A percentile compares a stretch with the other conserved stretches of the same genome.
phyloP scores from a whole-genome alignment of 2,113 vertebrate species.

The Sphaerodactylus townsendi region DNA sequence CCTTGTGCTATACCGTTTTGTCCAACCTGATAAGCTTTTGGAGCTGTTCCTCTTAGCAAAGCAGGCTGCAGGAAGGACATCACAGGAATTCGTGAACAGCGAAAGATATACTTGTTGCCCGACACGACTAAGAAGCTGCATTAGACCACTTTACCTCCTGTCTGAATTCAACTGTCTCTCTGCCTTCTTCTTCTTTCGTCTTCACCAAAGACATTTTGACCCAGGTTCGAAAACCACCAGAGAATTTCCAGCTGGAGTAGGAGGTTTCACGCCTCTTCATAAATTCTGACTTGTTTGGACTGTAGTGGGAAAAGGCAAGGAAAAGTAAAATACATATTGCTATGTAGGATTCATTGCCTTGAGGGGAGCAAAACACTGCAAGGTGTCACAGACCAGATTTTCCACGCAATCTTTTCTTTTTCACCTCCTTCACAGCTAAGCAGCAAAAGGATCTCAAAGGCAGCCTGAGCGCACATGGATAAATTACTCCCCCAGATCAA shows the following conservation, averaged over 20 bases:
- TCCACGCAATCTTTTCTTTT: too few relatives aligned
- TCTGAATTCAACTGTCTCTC: conserved; percentile 88
- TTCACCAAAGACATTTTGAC: conserved; percentile 96
- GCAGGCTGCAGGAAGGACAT: not conserved
- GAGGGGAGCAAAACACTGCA: not conserved
- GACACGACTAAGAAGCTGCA: not conserved
- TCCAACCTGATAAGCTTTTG: not conserved
- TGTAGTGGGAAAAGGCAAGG: conserved; percentile 48
- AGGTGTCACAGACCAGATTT: not conserved
- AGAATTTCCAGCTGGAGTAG: conserved; percentile 97
- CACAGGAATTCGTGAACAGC: not conserved
- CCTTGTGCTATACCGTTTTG: not conserved
- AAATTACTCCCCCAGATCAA: too few relatives aligned
- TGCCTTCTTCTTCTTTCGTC: conserved; percentile 86
- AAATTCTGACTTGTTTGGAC: conserved; percentile 83
- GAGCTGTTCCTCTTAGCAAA: not conserved
- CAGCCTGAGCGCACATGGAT: too few relatives aligned
- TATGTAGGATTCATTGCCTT: not conserved
- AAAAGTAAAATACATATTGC: not conserved
- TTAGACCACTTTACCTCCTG: conserved; percentile 85
- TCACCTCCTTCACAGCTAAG: too few relatives aligned
- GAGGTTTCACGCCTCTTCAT: conserved; percentile 94
- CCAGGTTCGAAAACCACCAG: conserved; percentile 96
- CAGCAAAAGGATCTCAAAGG: too few relatives aligned
- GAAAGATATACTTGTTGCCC: not conserved